Conservation (phyloP, 1,140 invertebrate species). For the Pararge aegeria region DNA sequence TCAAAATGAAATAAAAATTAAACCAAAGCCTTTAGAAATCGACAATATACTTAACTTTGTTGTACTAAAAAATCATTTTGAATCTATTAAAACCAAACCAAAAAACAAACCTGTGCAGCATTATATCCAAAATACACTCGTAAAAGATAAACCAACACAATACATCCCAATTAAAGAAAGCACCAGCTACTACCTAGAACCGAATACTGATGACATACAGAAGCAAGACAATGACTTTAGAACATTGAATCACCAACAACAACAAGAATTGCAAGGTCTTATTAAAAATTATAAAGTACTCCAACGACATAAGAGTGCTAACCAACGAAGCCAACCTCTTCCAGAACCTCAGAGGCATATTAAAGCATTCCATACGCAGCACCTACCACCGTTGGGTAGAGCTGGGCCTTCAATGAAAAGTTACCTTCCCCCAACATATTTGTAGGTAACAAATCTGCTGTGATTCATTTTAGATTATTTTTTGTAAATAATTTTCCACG, state of each 20-base stretch:
- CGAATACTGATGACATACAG: slow-evolving; percentile 25
- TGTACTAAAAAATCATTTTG: slow-evolving; percentile 59
- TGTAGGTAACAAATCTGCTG: slow-evolving; percentile 48
- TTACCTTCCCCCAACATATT: slow-evolving; percentile 64
- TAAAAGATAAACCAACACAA: slow-evolving; percentile 29
- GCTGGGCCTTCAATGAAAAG: slow-evolving; percentile 68
- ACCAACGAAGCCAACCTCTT: slow-evolving; percentile 36
- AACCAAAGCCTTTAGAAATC: slow-evolving; percentile 52
- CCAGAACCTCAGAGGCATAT: slow-evolving; percentile 42
- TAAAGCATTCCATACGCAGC: slow-evolving; percentile 44
- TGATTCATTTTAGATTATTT: slow-evolving; percentile 42
- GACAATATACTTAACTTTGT: slow-evolving; percentile 59
- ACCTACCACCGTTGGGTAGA: slow-evolving; percentile 60
- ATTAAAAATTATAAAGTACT: slow-evolving; percentile 72
- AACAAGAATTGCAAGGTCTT: slow-evolving; percentile 54
- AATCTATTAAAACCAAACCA: slow-evolving; percentile 56
- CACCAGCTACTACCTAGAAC: slow-evolving; percentile 20
- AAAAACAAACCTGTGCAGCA: slow-evolving; percentile 15
- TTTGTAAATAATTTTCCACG: slow-evolving; percentile 48
- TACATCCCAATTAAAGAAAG: slow-evolving; percentile 31
- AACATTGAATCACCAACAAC: slow-evolving; percentile 34
- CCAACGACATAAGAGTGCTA: slow-evolving; percentile 49
- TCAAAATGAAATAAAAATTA: slow-evolving; percentile 47
- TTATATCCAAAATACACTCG: slow-evolving; percentile 28
- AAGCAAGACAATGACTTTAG: slow-evolving; percentile 29